Evolutionary conservation across 1,140 invertebrate species (phyloP), one percentile per base, ranked within the genome.

Genomic region (Ceratina australensis): DNA sequence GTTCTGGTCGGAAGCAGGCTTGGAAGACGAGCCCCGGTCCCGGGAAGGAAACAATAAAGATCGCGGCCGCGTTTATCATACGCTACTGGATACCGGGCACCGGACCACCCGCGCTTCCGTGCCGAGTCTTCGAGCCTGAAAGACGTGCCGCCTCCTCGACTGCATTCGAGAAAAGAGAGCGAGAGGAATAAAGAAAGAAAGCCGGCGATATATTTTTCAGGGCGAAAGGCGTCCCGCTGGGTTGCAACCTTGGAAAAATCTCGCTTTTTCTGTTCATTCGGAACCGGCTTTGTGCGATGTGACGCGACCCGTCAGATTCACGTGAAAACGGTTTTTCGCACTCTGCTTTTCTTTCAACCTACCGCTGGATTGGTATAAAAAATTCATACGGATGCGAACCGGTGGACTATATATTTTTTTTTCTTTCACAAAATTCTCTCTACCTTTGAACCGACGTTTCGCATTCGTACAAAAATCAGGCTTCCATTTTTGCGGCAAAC

Each of bases 31-130:
- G 54, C 16, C 28, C 57, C 18, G 52, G 22, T 26, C 16, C 28
- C 15, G 16, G 10, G 15, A 10, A 72, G 69, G 75, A 78, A 72
- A 78, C 73, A 72, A 78, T 71, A 78, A 72, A 72, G 68, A 56
- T 63, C 49, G 59, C 49, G 59, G 20, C 22, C 42, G 66, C 66
- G 73, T 76, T 76, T 69, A 76, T 76, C 73, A 76, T 76, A 60
- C n/a, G 56, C 54, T 12, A 57, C 56, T 61, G 66, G 47, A 61
- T 69, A 59, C 15, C 73, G 24, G 24, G n/a, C n/a, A 10, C n/a
- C n/a, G 68, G 59, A 78, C 57, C 75, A 8, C 28, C 67, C 3
- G 22, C 33, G 73, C 42, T 75, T 50, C 52, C 63, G 28, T 54
- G 10, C 10, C 24, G 18, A 2, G 47, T 42, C 22, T 16, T 26